A percentile compares a stretch with the other conserved stretches of the same genome.
These are phyloP conservation scores for Stenopsyche tienmushanensis DNA, from an alignment of 1,140 invertebrate genomes.

Conservation along the genomic window DNA sequence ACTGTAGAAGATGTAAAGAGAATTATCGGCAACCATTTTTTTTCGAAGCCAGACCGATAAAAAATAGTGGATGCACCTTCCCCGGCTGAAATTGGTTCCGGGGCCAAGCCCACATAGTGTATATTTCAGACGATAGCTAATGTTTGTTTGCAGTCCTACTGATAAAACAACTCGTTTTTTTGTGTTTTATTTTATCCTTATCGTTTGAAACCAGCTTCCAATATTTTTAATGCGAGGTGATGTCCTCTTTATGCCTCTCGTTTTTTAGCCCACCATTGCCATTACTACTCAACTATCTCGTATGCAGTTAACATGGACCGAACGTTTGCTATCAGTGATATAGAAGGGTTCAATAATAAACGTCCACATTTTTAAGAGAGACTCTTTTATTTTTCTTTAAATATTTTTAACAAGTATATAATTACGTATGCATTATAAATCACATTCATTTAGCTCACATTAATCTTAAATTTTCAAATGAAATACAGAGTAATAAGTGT, in stretches of 20 bases:
- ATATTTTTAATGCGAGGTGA: slow-evolving; percentile 27
- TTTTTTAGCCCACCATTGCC: neutral
- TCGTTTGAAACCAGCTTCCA: slow-evolving; percentile 32
- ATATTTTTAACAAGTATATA: no score
- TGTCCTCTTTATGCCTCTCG: slow-evolving; percentile 1
- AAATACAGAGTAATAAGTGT: no score
- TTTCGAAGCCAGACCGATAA: slow-evolving; percentile 20
- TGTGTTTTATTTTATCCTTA: slow-evolving; percentile 26
- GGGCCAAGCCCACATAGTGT: slow-evolving; percentile 26
- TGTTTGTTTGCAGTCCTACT: slow-evolving; percentile 25
- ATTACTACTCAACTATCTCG: no score
- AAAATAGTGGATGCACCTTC: slow-evolving; percentile 34
- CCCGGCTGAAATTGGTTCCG: slow-evolving; percentile 23
- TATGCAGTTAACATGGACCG: no score
- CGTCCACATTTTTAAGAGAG: no score
- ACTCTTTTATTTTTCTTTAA: no score
- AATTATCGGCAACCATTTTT: slow-evolving; percentile 35
- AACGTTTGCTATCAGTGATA: no score
- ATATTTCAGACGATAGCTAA: slow-evolving; percentile 28
- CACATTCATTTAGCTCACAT: no score
- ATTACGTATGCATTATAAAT: no score
- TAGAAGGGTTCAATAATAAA: no score
- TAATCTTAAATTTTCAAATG: no score
- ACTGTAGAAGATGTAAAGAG: slow-evolving; percentile 8
- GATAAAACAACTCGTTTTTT: slow-evolving; percentile 27